Evolutionary conservation across 23 tunicate species (phyloP), one percentile per base, ranked within the genome.

Genomic region (Styela plicata): DNA sequence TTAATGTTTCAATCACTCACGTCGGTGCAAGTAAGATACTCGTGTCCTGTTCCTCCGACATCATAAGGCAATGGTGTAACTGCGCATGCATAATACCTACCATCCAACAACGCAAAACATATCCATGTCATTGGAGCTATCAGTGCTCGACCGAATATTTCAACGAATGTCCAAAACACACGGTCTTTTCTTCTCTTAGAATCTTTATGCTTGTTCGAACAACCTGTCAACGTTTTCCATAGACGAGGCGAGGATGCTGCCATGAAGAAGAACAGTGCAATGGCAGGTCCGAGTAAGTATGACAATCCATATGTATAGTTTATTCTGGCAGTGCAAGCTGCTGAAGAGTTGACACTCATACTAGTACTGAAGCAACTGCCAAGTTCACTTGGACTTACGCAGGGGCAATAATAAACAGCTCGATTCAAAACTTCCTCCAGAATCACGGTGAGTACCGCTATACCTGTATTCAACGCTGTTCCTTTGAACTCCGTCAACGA

Each of bases 141-240:
- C 24, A 53, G 31, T 20, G 81, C 36, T 76, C 81, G n/a, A 19
- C 63, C 66, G 27, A 25, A 52, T 44, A 76, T 23, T 52, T 29
- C 66, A 22, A 35, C 27, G 21, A 76, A 33, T 17, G 81, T 53
- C 33, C 32, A 25, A 18, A 76, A 44, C 23, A 53, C 37, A 13
- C 27, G 52, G 26, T 65, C 73, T 16, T 31, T 28, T 2, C 33
- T 36, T 63, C 74, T 53, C 18, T 63, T 33, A 1, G 33, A 10
- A 27, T 26, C 73, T 18, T 74, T 53, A 2, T 63, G 31, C 32
- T 79, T 84, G 30, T 27, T 36, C 20, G 26, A 52, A 20, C 70
- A 10, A 3, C 88, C 85, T 29, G 94, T 88, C 23, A 78, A 33
- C 22, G 79, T 52, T 34, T 88, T 88, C 94, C 94, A 83, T 33